These are phyloP conservation scores for Eupristina koningsbergeri DNA, from an alignment of 1,140 invertebrate genomes.

Conservation along the genomic window DNA sequence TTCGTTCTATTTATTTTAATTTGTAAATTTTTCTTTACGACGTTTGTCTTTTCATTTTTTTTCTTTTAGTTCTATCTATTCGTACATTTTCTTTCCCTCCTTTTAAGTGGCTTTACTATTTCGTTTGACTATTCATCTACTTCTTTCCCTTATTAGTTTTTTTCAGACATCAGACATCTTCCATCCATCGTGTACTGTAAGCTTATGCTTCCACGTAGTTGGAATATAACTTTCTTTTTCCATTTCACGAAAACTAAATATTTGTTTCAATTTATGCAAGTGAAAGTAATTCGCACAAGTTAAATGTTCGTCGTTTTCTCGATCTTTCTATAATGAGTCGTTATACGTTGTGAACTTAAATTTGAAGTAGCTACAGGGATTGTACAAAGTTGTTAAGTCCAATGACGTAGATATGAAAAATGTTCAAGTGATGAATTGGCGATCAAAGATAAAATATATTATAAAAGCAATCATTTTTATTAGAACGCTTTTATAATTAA, in stretches of 20 bases:
- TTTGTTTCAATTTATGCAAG: slow-evolving; percentile 59
- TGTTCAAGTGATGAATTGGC: slow-evolving; percentile 25
- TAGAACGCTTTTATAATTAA: neutral
- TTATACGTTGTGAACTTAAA: slow-evolving; percentile 24
- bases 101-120: neutral
- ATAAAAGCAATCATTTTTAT: neutral
- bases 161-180: slow-evolving; percentile 23
- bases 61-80: neutral
- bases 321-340: slow-evolving; percentile 24
- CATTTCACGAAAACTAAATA: slow-evolving; percentile 53
- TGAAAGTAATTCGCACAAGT: slow-evolving; percentile 49
- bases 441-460: slow-evolving; percentile 18
- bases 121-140: slow-evolving; percentile 1
- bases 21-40: slow-evolving; percentile 33
- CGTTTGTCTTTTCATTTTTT: neutral
- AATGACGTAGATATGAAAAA: neutral
- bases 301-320: slow-evolving; percentile 32
- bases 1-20: neutral
- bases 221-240: slow-evolving; percentile 58
- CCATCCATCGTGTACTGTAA: slow-evolving; percentile 57
- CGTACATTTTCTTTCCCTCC: slow-evolving; percentile 28
- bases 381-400: slow-evolving; percentile 25
- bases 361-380: no score
- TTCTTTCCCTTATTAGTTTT: neutral
- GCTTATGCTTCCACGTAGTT: slow-evolving; percentile 57